phyloP scores from a whole-genome alignment of 1,140 invertebrate genomes.

The Sipha flava region DNA sequence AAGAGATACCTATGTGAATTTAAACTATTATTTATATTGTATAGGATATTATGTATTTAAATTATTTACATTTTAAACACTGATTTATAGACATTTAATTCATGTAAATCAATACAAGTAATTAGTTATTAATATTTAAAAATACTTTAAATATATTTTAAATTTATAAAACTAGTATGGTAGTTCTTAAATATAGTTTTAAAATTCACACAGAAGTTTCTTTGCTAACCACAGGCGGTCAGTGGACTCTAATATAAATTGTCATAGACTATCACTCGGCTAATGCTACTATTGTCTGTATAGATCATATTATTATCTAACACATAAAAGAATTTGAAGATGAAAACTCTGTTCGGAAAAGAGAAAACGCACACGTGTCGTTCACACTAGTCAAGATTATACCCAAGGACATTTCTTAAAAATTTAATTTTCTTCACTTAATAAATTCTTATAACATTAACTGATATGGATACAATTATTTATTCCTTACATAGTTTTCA shows the following conservation, averaged over 20 bases:
- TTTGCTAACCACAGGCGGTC: not conserved
- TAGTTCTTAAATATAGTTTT: not conserved
- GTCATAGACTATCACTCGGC: conserved; percentile 10
- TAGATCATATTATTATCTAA: conserved; percentile 1
- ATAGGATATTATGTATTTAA: no score
- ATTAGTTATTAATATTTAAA: no score
- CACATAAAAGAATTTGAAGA: conserved; percentile 1
- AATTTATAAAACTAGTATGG: no score
- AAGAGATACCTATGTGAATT: no score
- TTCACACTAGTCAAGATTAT: conserved; percentile 2
- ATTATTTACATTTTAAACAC: no score
- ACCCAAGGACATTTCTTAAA: conserved; percentile 4
- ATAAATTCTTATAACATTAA: not conserved
- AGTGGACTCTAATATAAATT: not conserved
- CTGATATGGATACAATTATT: no score
- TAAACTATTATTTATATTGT: no score
- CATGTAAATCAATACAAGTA: no score
- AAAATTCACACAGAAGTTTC: not conserved
- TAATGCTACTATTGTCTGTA: not conserved
- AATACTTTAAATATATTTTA: no score
- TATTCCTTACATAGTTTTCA: not conserved
- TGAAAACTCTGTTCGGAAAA: conserved; percentile 6
- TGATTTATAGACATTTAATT: no score
- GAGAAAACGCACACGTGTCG: conserved; percentile 7
- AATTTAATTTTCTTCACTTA: not conserved